phyloP scores from a whole-genome alignment of 2,888 invertebrate genomes.

The Machimus rusticus region DNA sequence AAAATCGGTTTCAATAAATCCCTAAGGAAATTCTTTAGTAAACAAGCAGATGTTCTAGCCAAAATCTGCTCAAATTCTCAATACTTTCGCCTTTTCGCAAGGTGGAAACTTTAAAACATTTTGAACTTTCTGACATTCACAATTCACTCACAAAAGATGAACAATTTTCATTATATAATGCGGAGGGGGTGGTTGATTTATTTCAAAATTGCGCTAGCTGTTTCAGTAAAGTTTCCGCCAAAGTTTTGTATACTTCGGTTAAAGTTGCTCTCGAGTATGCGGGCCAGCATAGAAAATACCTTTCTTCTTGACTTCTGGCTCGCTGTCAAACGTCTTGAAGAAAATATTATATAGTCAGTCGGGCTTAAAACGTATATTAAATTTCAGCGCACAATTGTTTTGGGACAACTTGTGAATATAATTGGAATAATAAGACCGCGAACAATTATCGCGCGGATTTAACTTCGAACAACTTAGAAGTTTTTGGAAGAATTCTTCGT shows the following conservation, averaged over 20 bases:
- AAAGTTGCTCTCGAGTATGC: slow-evolving; percentile 8
- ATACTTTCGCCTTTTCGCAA: not conserved
- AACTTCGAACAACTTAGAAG: not conserved
- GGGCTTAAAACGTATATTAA: not conserved
- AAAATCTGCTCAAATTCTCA: slow-evolving; percentile 5
- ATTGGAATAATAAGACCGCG: not conserved
- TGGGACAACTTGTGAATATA: not conserved
- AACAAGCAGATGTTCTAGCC: not conserved
- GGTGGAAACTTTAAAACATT: slow-evolving; percentile 32
- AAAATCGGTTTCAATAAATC: not conserved
- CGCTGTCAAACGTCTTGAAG: not conserved
- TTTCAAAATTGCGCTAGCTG: slow-evolving; percentile 17
- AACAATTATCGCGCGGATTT: not conserved
- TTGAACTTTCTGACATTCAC: slow-evolving; percentile 39
- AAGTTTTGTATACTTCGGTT: slow-evolving; percentile 33
- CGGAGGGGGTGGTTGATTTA: slow-evolving; percentile 15
- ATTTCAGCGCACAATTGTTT: not conserved
- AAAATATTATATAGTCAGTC: not conserved
- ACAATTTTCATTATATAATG: slow-evolving; percentile 35
- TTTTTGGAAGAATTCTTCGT: not conserved
- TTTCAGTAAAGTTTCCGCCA: not conserved
- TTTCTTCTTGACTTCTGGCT: not conserved
- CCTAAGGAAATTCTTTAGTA: not conserved
- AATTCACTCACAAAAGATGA: slow-evolving; percentile 38
- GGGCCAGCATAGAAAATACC: not conserved